These are phyloP conservation scores for Cyphomyrmex costatus DNA, from an alignment of 1,140 invertebrate genomes.

Conservation along the genomic window DNA sequence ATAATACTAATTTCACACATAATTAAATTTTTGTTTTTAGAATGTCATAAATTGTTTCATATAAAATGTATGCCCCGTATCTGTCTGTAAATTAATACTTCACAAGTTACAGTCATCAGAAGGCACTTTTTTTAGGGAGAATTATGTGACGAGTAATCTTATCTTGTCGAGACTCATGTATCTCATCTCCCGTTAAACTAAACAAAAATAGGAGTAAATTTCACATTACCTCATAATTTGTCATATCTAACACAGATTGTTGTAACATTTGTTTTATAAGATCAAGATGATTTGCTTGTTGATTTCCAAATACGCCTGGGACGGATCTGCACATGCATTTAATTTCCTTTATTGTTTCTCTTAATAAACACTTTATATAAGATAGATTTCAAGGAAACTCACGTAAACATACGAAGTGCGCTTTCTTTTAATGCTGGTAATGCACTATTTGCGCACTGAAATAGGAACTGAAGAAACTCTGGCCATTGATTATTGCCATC, in stretches of 20 bases:
- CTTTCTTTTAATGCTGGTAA: conserved; percentile 95
- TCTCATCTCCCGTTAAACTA: conserved; percentile 77
- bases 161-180: conserved; percentile 78
- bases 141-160: conserved; percentile 77
- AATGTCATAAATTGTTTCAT: neutral
- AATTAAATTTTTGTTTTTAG: conserved; percentile 28
- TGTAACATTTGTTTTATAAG: conserved; percentile 98
- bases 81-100: conserved; percentile 86
- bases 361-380: neutral
- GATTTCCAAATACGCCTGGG: conserved; percentile 98
- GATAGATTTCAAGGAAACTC: conserved; percentile 81
- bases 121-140: conserved; percentile 83
- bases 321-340: conserved; percentile 90
- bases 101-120: conserved; percentile 87
- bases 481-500: conserved; percentile 99
- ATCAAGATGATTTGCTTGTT: conserved; percentile 96
- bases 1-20: conserved; percentile 14
- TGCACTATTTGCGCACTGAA: conserved; percentile 95
- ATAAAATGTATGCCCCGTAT: conserved; percentile 84
- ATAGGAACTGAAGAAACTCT: conserved; percentile 98
- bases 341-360: neutral
- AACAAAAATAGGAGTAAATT: conserved; percentile 25
- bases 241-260: conserved; percentile 91
- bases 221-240: conserved; percentile 89
- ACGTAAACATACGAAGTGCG: conserved; percentile 97